These are phyloP conservation scores for Lophius americanus DNA, from an alignment of 2,797 vertebrate species.

Conservation along the genomic window DNA sequence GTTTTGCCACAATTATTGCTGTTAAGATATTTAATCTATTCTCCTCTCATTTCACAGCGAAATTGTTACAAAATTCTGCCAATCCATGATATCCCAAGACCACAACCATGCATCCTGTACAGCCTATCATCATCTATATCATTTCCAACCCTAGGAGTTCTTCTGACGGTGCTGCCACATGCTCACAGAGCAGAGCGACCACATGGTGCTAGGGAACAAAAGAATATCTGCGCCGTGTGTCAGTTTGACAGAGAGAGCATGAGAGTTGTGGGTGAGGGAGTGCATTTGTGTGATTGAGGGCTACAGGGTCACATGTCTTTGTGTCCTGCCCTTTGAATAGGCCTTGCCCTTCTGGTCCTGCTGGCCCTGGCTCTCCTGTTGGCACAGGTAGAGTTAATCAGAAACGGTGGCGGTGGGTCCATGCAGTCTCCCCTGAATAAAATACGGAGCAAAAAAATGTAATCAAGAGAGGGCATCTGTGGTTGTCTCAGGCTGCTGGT, in stretches of 20 bases:
- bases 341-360: slow-evolving; percentile 51
- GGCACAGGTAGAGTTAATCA: slow-evolving; percentile 74
- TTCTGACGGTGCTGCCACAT: background rate
- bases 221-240: slow-evolving; percentile 28
- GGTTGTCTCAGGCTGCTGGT: slow-evolving; percentile 65
- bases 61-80: too few species aligned
- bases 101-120: too few species aligned
- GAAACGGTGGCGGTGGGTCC: slow-evolving; percentile 59
- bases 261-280: slow-evolving; percentile 49
- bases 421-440: slow-evolving; percentile 71
- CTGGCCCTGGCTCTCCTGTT: slow-evolving; percentile 55
- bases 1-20: too few species aligned
- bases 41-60: too few species aligned
- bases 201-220: background rate
- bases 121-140: background rate
- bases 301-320: slow-evolving; percentile 58
- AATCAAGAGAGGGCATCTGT: slow-evolving; percentile 78
- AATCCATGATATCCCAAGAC: too few species aligned
- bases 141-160: background rate
- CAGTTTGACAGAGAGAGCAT: slow-evolving; percentile 54
- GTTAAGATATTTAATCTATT: too few species aligned
- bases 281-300: slow-evolving; percentile 48
- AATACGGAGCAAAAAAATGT: slow-evolving; percentile 67
- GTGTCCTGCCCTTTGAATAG: slow-evolving; percentile 60
- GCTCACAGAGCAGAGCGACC: slow-evolving; percentile 8